These are phyloP conservation scores for Polypedilum vanderplanki DNA, from an alignment of 1,140 invertebrate genomes.

Conservation along the genomic window DNA sequence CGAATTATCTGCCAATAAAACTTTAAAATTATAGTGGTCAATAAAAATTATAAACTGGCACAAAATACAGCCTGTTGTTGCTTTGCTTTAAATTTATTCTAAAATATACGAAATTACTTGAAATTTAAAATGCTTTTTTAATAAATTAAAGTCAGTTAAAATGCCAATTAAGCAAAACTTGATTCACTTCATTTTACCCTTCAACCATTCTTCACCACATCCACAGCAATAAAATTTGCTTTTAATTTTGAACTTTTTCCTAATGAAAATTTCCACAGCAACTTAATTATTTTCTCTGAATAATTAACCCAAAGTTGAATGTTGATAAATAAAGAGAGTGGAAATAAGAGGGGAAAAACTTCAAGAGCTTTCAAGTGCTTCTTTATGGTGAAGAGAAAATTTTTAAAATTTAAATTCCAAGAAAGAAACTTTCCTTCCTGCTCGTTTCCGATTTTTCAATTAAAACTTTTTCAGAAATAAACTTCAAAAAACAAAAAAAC, in stretches of 20 bases:
- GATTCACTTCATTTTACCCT: background rate
- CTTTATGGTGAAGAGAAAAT: background rate
- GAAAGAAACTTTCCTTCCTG: background rate
- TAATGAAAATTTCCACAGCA: background rate
- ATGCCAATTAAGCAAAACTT: background rate
- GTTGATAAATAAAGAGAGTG: background rate
- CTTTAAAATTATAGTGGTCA: too few species aligned
- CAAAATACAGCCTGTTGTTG: too few species aligned
- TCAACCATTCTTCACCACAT: background rate
- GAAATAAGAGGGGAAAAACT: background rate
- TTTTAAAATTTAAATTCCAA: background rate
- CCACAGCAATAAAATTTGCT: background rate
- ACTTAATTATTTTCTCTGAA: conserved; percentile 9
- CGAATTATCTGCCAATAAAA: too few species aligned
- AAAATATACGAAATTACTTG: too few species aligned
- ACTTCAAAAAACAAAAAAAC: background rate
- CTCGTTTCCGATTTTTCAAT: background rate
- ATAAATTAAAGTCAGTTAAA: too few species aligned
- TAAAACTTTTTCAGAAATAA: background rate
- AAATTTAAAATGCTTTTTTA: too few species aligned
- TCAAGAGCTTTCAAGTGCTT: background rate
- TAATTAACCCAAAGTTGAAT: conserved; percentile 6
- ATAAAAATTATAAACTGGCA: too few species aligned
- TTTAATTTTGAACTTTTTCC: background rate
- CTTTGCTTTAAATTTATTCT: too few species aligned